Conservation (phyloP, 2,113 vertebrate species). For the Coregonus clupeaformis region DNA sequence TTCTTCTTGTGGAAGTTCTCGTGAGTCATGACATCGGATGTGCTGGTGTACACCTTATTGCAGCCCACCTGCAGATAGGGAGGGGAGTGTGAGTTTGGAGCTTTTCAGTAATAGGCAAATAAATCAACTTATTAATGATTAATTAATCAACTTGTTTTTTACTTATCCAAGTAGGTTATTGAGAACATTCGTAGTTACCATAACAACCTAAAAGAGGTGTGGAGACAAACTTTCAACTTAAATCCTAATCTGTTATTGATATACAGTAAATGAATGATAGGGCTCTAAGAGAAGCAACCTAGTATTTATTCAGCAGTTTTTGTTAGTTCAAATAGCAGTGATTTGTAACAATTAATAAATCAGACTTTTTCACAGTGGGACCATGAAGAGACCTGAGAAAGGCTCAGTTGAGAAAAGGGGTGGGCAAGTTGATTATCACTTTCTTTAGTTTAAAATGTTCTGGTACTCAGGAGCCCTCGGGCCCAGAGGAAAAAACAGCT, state of each 20-base stretch:
- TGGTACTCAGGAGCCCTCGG: slow-evolving; percentile 59
- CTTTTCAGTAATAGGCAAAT: neutral
- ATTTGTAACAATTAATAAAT: slow-evolving; percentile 19
- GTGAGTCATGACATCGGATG: slow-evolving; percentile 97
- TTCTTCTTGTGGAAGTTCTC: slow-evolving; percentile 99
- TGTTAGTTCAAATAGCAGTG: neutral
- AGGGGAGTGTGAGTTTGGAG: slow-evolving; percentile 45
- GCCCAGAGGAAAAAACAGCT: slow-evolving; percentile 53
- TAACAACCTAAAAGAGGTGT: too few relatives aligned
- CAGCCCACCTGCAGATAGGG: slow-evolving; percentile 86
- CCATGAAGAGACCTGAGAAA: slow-evolving; percentile 48
- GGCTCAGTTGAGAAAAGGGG: slow-evolving; percentile 40
- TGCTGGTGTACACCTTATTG: slow-evolving; percentile 99
- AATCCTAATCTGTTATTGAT: too few relatives aligned
- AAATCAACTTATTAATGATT: too few relatives aligned
- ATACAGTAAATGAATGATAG: too few relatives aligned
- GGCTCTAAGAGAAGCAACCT: too few relatives aligned
- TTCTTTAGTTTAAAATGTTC: slow-evolving; percentile 66
- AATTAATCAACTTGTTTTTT: too few relatives aligned
- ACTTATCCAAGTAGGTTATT: too few relatives aligned
- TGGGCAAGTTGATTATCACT: slow-evolving; percentile 41
- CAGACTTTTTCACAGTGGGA: neutral
- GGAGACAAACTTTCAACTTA: too few relatives aligned
- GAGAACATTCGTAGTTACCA: too few relatives aligned
- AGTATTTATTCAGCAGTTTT: too few relatives aligned